Base-by-base conservation (phyloP, 2,797 vertebrate genomes). In the Ciconia nigra region DNA sequence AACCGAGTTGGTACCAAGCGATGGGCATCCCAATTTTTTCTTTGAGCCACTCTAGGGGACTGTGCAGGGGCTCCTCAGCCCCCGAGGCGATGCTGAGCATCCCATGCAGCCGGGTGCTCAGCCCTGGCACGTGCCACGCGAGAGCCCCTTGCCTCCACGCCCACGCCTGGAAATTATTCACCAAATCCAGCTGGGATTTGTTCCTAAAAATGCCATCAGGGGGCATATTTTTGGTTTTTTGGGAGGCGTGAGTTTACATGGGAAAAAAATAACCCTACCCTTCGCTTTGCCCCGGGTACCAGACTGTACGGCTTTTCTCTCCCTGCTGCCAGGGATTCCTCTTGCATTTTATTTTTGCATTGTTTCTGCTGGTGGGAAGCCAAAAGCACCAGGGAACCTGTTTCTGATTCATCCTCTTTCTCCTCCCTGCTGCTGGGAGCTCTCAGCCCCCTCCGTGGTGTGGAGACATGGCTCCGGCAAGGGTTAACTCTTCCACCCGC, bases 401-500 rank as follows among this genome's bases (percentile, higher is more conserved):
- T 49, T 87, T 84, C 41, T 79, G 87, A 46, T 79, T 31, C 83
- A 28, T 58, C 13, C n/a, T 55, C 25, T 52, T 54, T 14, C 80
- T 77, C 86, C 47, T 33, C 80, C 35, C 55, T 0, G 12, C 74
- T 82, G 74, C 76, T 51, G 86, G 29, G 61, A 86, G 49, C 61
- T 55, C 78, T 37, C 82, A 26, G 85, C 33, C 74, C 72, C 12
- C 62, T 63, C 82, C 9, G 0, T 0, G 55, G 21, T 19, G 37
- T 9, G 5, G 31, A 26, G 85, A 51, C 1, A 2, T 2, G 25
- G 70, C 79, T 92, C 69, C 15, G 2, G 76, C 78, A 87, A 95
- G 95, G 93, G 96, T 97, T 96, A 97, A 96, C 47, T 73, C 67
- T 70, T 90, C 83, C 91, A 57, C 41, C 22, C 9, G 33, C 85